phyloP scores from a whole-genome alignment of 2,888 invertebrate genomes.

The Brachyptera risi region DNA sequence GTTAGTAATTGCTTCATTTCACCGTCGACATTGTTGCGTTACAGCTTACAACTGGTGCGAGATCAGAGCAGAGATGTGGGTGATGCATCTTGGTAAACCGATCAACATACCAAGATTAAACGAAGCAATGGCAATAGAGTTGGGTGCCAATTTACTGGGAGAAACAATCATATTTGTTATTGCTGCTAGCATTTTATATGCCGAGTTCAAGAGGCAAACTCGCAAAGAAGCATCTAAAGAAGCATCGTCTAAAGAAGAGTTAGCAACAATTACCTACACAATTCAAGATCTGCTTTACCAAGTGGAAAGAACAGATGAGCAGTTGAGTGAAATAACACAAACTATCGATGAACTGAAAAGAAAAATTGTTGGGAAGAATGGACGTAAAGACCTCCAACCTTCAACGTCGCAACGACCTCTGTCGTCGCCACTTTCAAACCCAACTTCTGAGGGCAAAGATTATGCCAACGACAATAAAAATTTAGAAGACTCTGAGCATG shows the following conservation, averaged over 20 bases:
- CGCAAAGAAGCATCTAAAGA: constrained; percentile 81
- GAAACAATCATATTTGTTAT: constrained; percentile 85
- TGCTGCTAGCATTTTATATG: constrained; percentile 70
- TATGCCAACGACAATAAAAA: neutral
- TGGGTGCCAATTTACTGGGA: constrained; percentile 89
- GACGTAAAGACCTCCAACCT: constrained; percentile 23
- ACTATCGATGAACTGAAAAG: constrained; percentile 36
- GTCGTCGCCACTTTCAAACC: constrained; percentile 25
- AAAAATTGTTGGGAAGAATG: constrained; percentile 36
- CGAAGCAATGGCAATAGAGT: constrained; percentile 90
- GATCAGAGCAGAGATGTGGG: constrained; percentile 89
- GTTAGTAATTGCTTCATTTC: no score
- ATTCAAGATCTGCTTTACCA: constrained; percentile 69
- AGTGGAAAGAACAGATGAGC: constrained; percentile 70
- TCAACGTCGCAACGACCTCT: constrained; percentile 35
- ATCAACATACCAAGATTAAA: constrained; percentile 78
- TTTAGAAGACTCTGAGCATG: neutral
- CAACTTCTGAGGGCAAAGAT: constrained; percentile 2
- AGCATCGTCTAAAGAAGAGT: constrained; percentile 59
- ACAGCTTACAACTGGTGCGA: constrained; percentile 90
- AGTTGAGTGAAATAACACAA: constrained; percentile 71
- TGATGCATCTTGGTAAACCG: constrained; percentile 86
- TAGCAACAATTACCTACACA: constrained; percentile 59
- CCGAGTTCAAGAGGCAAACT: constrained; percentile 72
- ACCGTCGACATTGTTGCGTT: no score